Conservation (phyloP, 2,113 vertebrate genomes). For the Eurystomus gularis region DNA sequence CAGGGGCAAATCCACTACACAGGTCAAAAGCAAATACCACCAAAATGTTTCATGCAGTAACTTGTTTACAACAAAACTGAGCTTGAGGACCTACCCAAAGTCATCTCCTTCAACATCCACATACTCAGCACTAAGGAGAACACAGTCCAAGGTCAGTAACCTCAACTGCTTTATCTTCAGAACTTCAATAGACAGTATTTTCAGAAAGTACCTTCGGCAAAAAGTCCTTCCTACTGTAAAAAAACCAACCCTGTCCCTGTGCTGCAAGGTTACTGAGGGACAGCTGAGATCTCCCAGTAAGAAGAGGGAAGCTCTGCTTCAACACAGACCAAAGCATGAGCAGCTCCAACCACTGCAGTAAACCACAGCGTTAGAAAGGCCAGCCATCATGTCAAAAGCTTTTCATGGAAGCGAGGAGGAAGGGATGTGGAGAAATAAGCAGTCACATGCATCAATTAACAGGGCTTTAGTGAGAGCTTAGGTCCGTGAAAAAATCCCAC, state of each 20-base stretch:
- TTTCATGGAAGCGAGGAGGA: not conserved
- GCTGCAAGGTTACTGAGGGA: not conserved
- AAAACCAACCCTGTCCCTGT: not conserved
- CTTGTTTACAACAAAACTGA: not conserved
- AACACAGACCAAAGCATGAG: not conserved
- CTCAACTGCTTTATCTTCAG: not conserved
- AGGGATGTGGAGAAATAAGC: not conserved
- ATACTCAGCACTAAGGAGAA: not conserved
- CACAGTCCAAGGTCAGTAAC: not conserved
- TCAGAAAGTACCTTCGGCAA: not conserved
- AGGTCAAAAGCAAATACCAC: not conserved
- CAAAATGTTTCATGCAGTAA: not conserved
- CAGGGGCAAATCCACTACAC: not conserved
- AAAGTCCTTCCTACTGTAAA: not conserved
- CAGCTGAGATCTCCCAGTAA: accelerated
- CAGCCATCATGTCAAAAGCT: not conserved
- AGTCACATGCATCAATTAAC: not conserved
- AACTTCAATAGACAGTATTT: not conserved
- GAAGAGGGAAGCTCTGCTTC: not conserved
- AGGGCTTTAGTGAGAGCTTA: not conserved
- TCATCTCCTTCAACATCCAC: not conserved
- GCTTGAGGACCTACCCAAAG: not conserved
- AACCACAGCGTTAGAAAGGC: not conserved
- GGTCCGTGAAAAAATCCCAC: not conserved
- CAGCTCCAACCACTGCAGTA: not conserved